Base-by-base conservation (phyloP, 1,140 invertebrate genomes). In the Diorhabda carinulata region DNA sequence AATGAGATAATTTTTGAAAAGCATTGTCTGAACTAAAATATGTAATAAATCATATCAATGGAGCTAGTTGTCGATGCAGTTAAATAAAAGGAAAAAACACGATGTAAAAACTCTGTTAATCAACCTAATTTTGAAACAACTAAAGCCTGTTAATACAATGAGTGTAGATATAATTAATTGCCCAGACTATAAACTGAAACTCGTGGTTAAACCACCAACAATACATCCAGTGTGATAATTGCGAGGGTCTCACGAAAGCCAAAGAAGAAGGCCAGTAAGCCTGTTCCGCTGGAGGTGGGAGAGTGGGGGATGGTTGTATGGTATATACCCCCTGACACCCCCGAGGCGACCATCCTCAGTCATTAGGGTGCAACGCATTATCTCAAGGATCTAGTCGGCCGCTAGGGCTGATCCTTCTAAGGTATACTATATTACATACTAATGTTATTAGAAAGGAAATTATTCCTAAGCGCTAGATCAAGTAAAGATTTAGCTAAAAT, bases 381-480 rank as follows among this genome's bases (percentile, higher is more conserved):
- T 76, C 76, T 78, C 71, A 76, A 78, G 74, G 77, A 78, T 78
- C 77, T 78, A 77, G 70, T 75, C 73, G 66, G 73, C 57, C 64
- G 69, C 44, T 61, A 66, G 58, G 67, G 76, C 71, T 77, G 77
- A 78, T 78, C 77, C 77, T 77, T 68, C 60, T 62, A 67, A 77
- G 72, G 74, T 72, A 77, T 74, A 77, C 77, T 76, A 75, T 76
- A 78, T 78, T 78, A 78, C 77, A 78, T 78, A 78, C 77, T 78
- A 78, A 78, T 78, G 77, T 72, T 69, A 52, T 56, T 63, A 47
- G 57, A 68, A 67, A 57, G 72, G 72, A 72, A 73, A 75, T 73
- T 75, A 74, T 64, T 69, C 56, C 58, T 57, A 52, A 52, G 44
- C 64, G 43, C 41, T 62, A 43, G 61, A 62, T 62, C 61, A 62